phyloP scores from a whole-genome alignment of 2,113 vertebrate genomes.

The Geococcyx californianus region DNA sequence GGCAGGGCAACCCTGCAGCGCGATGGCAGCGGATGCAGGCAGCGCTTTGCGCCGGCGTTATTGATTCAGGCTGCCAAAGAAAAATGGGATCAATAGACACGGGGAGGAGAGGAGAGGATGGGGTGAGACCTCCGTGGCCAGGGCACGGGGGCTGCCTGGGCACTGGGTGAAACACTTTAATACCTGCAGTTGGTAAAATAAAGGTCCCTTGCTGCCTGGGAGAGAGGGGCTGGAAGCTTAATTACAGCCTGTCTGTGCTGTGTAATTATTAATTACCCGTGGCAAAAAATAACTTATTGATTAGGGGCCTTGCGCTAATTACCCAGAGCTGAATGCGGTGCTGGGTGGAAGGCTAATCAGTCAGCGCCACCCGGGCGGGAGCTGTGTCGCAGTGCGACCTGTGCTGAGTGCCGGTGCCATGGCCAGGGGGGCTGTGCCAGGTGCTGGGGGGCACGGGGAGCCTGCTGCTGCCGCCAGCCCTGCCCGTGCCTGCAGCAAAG shows the following conservation, averaged over 20 bases:
- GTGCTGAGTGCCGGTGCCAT: neutral
- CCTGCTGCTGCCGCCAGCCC: neutral
- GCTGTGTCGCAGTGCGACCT: slow-evolving; percentile 59
- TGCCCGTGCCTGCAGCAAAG: neutral
- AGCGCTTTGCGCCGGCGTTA: neutral
- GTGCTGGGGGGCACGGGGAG: neutral
- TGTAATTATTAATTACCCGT: slow-evolving; percentile 80
- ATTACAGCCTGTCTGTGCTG: slow-evolving; percentile 73
- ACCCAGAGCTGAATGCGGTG: slow-evolving; percentile 35
- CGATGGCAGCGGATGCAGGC: neutral
- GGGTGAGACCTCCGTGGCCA: neutral
- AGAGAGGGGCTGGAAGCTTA: slow-evolving; percentile 72
- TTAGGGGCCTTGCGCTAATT: slow-evolving; percentile 76
- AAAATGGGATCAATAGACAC: slow-evolving; percentile 25
- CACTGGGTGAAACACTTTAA: neutral
- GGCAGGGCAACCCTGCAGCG: neutral
- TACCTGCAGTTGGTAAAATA: slow-evolving; percentile 43
- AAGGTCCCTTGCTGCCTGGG: slow-evolving; percentile 2
- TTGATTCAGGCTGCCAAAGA: neutral
- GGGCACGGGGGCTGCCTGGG: neutral
- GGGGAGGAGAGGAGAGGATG: neutral
- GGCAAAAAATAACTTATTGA: slow-evolving; percentile 84
- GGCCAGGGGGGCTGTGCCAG: neutral
- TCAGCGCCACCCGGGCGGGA: neutral
- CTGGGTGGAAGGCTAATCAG: slow-evolving; percentile 43